These are phyloP conservation scores for Lithobates sylvaticus DNA, from an alignment of 2,797 vertebrate species.

Conservation along the genomic window DNA sequence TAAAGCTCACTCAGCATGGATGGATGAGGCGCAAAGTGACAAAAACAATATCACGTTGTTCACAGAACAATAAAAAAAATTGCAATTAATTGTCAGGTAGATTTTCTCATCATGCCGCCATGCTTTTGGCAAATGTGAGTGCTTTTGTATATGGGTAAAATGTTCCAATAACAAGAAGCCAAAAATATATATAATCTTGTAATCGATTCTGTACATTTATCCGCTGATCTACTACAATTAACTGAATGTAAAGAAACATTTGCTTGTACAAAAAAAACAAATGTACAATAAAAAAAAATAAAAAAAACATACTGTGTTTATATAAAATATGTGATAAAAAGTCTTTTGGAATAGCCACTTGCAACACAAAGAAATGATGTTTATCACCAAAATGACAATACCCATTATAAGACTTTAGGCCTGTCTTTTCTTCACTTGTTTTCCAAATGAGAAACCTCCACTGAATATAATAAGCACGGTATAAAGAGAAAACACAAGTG, in stretches of 20 bases:
- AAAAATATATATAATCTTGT: not conserved
- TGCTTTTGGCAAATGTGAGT: not conserved
- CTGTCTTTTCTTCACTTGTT: not conserved
- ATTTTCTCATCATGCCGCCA: not conserved
- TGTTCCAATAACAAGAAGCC: not conserved
- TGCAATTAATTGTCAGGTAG: conserved; percentile 27
- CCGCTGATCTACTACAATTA: not conserved
- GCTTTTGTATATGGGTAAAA: not conserved
- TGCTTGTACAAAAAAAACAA: not conserved
- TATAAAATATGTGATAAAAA: no score
- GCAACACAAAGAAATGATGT: no score
- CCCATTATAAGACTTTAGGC: no score
- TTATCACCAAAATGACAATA: no score
- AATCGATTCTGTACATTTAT: not conserved
- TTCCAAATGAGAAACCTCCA: not conserved
- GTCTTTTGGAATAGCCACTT: not conserved
- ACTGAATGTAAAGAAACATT: not conserved
- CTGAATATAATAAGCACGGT: not conserved
- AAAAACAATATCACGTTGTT: conserved; percentile 56
- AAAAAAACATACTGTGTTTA: no score
- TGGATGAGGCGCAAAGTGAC: conserved; percentile 51
- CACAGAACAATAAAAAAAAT: conserved; percentile 27
- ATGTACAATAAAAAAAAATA: no score
- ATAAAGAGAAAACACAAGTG: not conserved
- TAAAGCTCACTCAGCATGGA: conserved; percentile 56